These are phyloP conservation scores for Semnopithecus entellus DNA, from an alignment of 2,113 vertebrate species.

Conservation along the genomic window DNA sequence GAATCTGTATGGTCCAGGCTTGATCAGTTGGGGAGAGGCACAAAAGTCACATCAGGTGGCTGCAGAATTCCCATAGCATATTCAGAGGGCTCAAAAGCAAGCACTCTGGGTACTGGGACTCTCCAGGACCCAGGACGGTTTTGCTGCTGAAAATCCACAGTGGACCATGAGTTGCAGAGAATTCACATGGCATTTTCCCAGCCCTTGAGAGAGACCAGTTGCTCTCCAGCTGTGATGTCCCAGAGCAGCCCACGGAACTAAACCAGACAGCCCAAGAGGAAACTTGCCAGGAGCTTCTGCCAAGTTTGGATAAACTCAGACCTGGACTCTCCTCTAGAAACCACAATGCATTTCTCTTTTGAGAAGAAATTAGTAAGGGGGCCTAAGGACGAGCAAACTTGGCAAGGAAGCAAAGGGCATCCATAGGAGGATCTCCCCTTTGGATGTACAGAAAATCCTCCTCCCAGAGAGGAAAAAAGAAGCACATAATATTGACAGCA, in stretches of 20 bases:
- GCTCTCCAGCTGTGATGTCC: not conserved
- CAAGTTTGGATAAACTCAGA: constrained; percentile 28
- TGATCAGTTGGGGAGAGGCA: not conserved
- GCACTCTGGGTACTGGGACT: not conserved
- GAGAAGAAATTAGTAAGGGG: not conserved
- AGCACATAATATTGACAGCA: not conserved
- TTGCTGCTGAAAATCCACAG: not conserved
- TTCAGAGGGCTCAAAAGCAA: not conserved
- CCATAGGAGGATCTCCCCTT: not conserved
- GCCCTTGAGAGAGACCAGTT: not conserved
- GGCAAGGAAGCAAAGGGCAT: not conserved
- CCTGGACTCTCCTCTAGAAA: not conserved
- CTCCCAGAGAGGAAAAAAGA: not conserved
- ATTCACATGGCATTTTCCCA: not conserved
- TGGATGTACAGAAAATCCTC: not conserved
- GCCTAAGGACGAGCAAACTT: not conserved
- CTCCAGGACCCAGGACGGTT: not conserved
- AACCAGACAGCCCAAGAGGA: not conserved
- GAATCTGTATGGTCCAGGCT: not conserved
- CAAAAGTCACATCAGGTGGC: not conserved
- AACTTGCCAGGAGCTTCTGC: not conserved
- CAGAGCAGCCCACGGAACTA: not conserved
- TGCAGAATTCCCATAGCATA: not conserved
- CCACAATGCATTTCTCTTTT: not conserved
- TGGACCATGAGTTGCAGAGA: not conserved